Percentiles rank a stretch among this genome's conserved stretches.
phyloP scores from a whole-genome alignment of 2,113 vertebrate genomes.

The Oplegnathus fasciatus region DNA sequence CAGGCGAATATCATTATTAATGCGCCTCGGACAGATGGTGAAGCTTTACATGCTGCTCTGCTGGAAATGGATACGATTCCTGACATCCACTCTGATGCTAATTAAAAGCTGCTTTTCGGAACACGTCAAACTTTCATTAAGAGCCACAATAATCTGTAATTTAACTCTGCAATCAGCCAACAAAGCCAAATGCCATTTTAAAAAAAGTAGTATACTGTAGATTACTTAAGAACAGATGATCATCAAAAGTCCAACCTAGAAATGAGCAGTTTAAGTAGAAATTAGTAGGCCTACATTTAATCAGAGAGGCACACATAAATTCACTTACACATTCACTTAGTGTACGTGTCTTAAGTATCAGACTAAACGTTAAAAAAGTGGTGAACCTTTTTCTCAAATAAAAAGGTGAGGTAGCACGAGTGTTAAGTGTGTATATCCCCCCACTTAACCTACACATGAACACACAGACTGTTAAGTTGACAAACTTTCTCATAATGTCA shows the following conservation, averaged over 20 bases:
- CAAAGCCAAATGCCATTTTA: not conserved
- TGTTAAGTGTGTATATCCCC: not conserved
- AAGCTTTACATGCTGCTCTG: not conserved
- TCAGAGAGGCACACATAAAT: not conserved
- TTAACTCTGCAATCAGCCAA: not conserved
- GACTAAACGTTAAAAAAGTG: not conserved
- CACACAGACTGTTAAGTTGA: not conserved
- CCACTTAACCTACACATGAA: not conserved
- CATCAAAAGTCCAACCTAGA: not conserved
- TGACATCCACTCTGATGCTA: conserved; percentile 29
- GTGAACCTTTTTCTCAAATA: not conserved
- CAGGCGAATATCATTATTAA: conserved; percentile 17
- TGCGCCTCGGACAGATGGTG: conserved; percentile 53
- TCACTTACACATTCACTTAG: too few species aligned
- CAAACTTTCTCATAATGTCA: conserved; percentile 11
- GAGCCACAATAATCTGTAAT: not conserved
- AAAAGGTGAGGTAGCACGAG: not conserved
- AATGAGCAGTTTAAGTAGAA: too few species aligned
- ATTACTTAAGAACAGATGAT: not conserved
- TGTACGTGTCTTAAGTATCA: not conserved
- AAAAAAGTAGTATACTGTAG: not conserved
- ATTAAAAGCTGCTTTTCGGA: conserved; percentile 51
- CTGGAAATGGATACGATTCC: conserved; percentile 22
- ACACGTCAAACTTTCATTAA: not conserved
- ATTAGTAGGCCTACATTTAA: not conserved